A percentile compares a stretch with the other conserved stretches of the same genome.
phyloP scores from a whole-genome alignment of 2,888 invertebrate genomes.

The Andrena trimmerana region DNA sequence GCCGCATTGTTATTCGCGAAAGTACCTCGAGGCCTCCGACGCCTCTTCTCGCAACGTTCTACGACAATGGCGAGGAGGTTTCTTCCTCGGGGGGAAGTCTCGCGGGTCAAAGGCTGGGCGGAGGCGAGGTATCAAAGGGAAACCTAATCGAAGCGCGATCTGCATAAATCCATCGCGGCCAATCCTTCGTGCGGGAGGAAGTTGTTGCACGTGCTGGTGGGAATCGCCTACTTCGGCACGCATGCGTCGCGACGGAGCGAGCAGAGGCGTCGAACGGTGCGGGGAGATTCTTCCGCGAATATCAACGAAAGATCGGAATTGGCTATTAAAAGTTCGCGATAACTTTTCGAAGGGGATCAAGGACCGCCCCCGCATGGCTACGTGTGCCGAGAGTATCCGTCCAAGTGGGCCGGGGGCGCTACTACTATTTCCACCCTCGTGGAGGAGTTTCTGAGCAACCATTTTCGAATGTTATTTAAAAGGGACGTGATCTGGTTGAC shows the following conservation, averaged over 20 bases:
- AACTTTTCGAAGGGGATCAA: conserved; percentile 50
- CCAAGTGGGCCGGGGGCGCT: neutral
- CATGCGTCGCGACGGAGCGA: conserved; percentile 6
- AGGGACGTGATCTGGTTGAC: no score
- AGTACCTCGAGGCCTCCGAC: neutral
- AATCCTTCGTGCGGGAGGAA: neutral
- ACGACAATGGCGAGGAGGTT: conserved; percentile 18
- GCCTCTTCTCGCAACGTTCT: neutral
- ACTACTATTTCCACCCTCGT: no score
- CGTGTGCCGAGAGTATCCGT: neutral
- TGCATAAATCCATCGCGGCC: conserved; percentile 48
- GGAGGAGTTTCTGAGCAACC: no score
- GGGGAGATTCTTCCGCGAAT: conserved; percentile 47
- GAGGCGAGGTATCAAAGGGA: conserved; percentile 39
- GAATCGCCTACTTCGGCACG: conserved; percentile 1
- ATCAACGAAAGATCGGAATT: conserved; percentile 65
- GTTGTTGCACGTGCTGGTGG: conserved; percentile 12
- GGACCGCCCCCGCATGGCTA: neutral
- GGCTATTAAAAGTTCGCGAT: conserved; percentile 62
- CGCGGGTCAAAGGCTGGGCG: neutral
- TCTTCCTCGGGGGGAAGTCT: neutral
- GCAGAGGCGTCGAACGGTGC: neutral
- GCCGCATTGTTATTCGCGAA: no score
- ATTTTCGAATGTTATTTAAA: no score
- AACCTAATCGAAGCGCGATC: conserved; percentile 48